These are phyloP conservation scores for Enteromius argenteus DNA, from an alignment of 2,797 vertebrate genomes.

Conservation along the genomic window DNA sequence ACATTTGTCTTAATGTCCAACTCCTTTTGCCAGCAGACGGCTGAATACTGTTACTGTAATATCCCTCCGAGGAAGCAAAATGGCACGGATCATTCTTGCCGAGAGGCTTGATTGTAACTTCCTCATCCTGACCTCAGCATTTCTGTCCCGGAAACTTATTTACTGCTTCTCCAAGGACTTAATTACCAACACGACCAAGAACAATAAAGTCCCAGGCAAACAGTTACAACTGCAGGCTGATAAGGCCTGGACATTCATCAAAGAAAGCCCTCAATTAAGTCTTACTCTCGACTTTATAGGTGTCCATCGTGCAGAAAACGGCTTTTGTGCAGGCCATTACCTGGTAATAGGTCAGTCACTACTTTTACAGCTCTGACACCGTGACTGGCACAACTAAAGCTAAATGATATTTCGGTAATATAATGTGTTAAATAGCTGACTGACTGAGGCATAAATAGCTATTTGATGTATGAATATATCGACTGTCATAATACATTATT, in stretches of 20 bases:
- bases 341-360: constrained; percentile 57
- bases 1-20: neutral
- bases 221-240: constrained; percentile 54
- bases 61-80: constrained; percentile 15
- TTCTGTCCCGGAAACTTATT: constrained; percentile 52
- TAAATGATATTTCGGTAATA: constrained; percentile 46
- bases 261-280: constrained; percentile 52
- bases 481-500: constrained; percentile 32
- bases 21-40: neutral
- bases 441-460: constrained; percentile 25
- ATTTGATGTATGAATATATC: constrained; percentile 28
- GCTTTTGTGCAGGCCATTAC: constrained; percentile 57
- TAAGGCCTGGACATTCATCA: constrained; percentile 56
- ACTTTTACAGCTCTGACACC: constrained; percentile 44
- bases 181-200: constrained; percentile 59
- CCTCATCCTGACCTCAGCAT: constrained; percentile 42
- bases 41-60: neutral
- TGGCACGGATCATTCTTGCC: constrained; percentile 21
- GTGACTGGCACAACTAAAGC: constrained; percentile 17
- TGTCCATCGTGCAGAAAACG: constrained; percentile 50
- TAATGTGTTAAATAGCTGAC: constrained; percentile 38
- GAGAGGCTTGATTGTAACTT: constrained; percentile 7
- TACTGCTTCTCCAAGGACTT: constrained; percentile 57
- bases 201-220: constrained; percentile 58
- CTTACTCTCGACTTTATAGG: constrained; percentile 54